Conservation (phyloP, 2,888 invertebrate species). For the Lithophane semibrunnea region DNA sequence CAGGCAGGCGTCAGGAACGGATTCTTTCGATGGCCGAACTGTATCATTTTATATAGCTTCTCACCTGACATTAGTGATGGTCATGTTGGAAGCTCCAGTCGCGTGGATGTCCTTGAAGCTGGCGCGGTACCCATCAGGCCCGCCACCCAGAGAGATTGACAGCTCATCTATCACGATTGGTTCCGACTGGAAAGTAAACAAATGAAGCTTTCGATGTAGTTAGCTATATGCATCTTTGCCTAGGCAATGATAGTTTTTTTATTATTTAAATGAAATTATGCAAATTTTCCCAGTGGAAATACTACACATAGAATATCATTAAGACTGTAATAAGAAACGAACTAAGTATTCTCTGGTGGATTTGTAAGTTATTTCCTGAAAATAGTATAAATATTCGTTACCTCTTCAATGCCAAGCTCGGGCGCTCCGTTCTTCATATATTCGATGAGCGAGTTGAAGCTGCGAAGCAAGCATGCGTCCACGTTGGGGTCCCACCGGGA, state of each 20-base stretch:
- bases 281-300: too few relatives aligned
- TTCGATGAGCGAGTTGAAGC: constrained; percentile 93
- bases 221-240: not conserved
- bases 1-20: too few relatives aligned
- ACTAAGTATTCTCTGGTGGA: not conserved
- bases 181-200: constrained; percentile 91
- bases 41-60: constrained; percentile 42
- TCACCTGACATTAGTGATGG: constrained; percentile 94
- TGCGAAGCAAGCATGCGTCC: constrained; percentile 93
- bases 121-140: constrained; percentile 95
- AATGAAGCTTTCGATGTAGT: constrained; percentile 5
- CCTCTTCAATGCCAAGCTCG: constrained; percentile 92
- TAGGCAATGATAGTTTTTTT: not conserved
- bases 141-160: constrained; percentile 94
- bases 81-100: constrained; percentile 94
- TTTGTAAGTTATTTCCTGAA: not conserved
- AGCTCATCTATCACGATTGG: constrained; percentile 96
- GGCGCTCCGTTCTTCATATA: constrained; percentile 94
- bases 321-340: not conserved
- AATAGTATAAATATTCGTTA: constrained; percentile 65
- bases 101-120: constrained; percentile 95
- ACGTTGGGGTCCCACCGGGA: constrained; percentile 92
- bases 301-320: not conserved
- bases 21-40: too few relatives aligned
- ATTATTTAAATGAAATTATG: not conserved